Conservation (phyloP, 2,888 invertebrate species). For the Drosophila subquinaria region DNA sequence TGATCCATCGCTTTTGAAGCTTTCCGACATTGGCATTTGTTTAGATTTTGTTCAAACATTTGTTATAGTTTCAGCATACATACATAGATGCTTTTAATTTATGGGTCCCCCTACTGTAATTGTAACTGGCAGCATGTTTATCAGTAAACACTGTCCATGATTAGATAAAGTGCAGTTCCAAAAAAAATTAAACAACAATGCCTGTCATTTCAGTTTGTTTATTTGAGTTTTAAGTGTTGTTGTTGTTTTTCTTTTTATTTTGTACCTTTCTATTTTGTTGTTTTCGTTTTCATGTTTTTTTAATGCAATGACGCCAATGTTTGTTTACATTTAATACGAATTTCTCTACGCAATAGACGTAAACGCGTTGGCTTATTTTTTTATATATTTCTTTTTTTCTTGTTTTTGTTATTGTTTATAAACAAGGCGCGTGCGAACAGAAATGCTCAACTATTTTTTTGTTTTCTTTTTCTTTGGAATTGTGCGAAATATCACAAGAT, state of each 20-base stretch:
- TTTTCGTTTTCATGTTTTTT: conserved; percentile 41
- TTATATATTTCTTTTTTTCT: conserved; percentile 16
- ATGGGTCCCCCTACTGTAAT: conserved; percentile 19
- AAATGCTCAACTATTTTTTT: conserved; percentile 46
- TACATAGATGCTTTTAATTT: conserved; percentile 41
- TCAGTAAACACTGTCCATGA: conserved; percentile 62
- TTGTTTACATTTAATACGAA: conserved; percentile 65
- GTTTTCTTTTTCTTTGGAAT: conserved; percentile 28
- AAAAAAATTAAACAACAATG: conserved; percentile 13
- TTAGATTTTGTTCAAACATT: conserved; percentile 49
- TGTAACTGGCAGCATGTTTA: conserved; percentile 41
- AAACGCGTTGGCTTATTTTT: conserved; percentile 38
- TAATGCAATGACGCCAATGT: conserved; percentile 70
- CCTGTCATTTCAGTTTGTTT: conserved; percentile 50
- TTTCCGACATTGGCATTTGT: conserved; percentile 47
- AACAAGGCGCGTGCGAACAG: conserved; percentile 67
- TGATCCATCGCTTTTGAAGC: conserved; percentile 55
- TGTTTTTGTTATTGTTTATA: conserved; percentile 42
- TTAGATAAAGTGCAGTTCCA: conserved; percentile 58
- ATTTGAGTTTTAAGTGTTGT: conserved; percentile 67
- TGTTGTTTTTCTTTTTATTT: conserved; percentile 24
- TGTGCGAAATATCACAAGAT: conserved; percentile 35
- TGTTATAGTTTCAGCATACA: conserved; percentile 37
- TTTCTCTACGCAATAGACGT: conserved; percentile 48
- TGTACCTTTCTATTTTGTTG: conserved; percentile 44